Evolutionary conservation across 2,113 vertebrate genomes (phyloP).

Genomic region (Callithrix jacchus): DNA sequence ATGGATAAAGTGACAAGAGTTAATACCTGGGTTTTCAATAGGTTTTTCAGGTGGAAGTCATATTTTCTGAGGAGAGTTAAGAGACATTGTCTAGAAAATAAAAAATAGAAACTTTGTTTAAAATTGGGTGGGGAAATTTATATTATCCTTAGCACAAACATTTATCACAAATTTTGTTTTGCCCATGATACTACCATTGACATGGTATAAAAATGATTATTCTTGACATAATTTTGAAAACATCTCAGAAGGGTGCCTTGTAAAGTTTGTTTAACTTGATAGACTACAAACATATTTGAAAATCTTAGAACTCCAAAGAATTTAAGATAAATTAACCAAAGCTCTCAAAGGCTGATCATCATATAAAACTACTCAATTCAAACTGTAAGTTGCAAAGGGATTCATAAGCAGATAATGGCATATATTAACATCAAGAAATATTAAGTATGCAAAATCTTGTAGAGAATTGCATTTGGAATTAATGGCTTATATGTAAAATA

Average conservation of each 20-base stretch:
- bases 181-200: not conserved
- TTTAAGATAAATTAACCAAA: not conserved
- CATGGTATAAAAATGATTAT: not conserved
- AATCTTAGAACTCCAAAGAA: not conserved
- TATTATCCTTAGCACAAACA: not conserved
- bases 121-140: not conserved
- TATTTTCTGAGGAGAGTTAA: constrained; percentile 63
- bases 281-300: not conserved
- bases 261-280: not conserved
- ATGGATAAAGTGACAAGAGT: not conserved
- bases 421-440: not conserved
- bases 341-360: not conserved
- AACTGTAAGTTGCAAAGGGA: not conserved
- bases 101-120: constrained; percentile 20
- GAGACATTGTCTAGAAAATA: constrained; percentile 64
- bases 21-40: constrained; percentile 64
- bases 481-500: not conserved
- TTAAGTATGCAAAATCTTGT: not conserved
- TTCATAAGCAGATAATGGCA: not conserved
- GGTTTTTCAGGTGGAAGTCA: constrained; percentile 15
- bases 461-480: not conserved
- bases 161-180: not conserved
- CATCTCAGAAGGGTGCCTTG: not conserved
- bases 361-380: not conserved
- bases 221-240: not conserved